Percentiles rank a stretch among this genome's conserved stretches.
These are phyloP conservation scores for Xenopus laevis DNA, from an alignment of 2,113 vertebrate genomes.

Conservation along the genomic window DNA sequence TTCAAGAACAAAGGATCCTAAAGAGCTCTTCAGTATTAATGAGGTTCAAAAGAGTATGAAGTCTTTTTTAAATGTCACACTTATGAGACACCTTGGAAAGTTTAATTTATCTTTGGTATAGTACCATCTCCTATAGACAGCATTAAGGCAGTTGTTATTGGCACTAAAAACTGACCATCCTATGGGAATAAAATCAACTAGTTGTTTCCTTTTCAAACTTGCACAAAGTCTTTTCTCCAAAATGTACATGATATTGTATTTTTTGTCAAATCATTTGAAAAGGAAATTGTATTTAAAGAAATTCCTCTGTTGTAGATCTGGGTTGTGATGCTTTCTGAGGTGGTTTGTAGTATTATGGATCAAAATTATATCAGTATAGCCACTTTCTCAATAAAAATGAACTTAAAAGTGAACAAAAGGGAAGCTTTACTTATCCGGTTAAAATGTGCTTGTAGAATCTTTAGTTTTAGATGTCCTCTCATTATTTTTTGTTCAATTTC, in stretches of 20 bases:
- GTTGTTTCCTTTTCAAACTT: neutral
- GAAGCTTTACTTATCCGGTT: conserved; percentile 62
- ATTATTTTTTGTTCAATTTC: neutral
- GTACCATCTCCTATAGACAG: conserved; percentile 70
- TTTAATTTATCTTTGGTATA: conserved; percentile 50
- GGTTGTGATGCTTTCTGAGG: neutral
- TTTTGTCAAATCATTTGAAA: neutral
- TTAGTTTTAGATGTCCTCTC: neutral
- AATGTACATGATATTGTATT: neutral
- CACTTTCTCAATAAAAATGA: neutral
- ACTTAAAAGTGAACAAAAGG: neutral
- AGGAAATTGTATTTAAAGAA: neutral
- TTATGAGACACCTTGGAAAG: conserved; percentile 60
- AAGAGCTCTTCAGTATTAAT: neutral
- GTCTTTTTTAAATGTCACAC: conserved; percentile 62
- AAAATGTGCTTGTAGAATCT: conserved; percentile 74
- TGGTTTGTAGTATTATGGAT: neutral
- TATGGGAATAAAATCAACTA: conserved; percentile 45
- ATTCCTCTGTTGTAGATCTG: neutral
- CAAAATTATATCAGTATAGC: neutral
- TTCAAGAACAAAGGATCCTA: neutral
- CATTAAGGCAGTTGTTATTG: conserved; percentile 96
- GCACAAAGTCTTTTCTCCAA: neutral
- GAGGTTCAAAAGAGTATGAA: neutral
- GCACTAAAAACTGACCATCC: conserved; percentile 65